These are phyloP conservation scores for Cataglyphis cursor DNA, from an alignment of 2,888 invertebrate genomes.

Conservation along the genomic window DNA sequence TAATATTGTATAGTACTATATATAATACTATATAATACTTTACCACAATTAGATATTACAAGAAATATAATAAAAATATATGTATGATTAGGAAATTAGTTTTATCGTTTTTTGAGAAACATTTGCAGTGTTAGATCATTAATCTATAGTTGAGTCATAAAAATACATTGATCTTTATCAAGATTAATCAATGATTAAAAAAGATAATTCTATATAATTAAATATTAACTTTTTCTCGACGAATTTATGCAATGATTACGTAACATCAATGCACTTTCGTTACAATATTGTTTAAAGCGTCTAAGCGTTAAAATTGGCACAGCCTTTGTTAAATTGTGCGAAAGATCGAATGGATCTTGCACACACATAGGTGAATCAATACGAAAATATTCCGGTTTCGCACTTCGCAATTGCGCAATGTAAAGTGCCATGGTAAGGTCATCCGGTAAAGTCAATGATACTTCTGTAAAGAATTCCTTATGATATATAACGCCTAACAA, in stretches of 20 bases:
- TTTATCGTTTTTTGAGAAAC: neutral
- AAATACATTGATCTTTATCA: neutral
- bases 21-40: conserved; percentile 2
- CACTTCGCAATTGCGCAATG: conserved; percentile 76
- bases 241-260: neutral
- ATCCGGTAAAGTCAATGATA: conserved; percentile 79
- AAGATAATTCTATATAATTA: neutral
- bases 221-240: neutral
- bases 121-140: neutral
- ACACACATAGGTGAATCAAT: conserved; percentile 87
- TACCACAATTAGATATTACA: neutral
- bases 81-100: neutral
- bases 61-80: neutral
- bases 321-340: conserved; percentile 88
- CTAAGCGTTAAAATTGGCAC: conserved; percentile 73
- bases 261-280: conserved; percentile 9
- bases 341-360: conserved; percentile 89
- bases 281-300: conserved; percentile 62
- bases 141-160: neutral
- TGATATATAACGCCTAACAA: conserved; percentile 86
- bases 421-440: conserved; percentile 85
- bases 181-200: neutral
- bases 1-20: neutral
- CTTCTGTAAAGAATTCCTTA: conserved; percentile 84
- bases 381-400: conserved; percentile 82